A percentile compares a stretch with the other conserved stretches of the same genome.
phyloP scores from a whole-genome alignment of 92 coral and sea anemone genomes.

The Meandrina meandrites region DNA sequence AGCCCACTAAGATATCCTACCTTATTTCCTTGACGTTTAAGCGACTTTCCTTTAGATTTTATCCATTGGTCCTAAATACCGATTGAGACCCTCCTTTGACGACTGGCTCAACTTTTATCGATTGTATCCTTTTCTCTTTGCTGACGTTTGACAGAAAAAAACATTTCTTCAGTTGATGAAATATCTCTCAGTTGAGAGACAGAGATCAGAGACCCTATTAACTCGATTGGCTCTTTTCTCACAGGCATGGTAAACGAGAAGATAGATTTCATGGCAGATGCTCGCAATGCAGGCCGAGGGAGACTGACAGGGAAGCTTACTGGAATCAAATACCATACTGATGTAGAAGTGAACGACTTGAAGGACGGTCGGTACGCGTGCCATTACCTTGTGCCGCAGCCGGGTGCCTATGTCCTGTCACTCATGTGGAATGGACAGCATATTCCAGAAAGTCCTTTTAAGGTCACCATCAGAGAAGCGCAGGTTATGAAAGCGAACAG shows the following conservation, averaged over 20 bases:
- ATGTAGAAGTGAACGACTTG: constrained; percentile 74
- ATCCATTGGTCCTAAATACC: no score
- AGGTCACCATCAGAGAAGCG: constrained; percentile 79
- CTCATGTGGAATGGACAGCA: constrained; percentile 85
- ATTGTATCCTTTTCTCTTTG: no score
- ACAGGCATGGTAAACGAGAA: constrained; percentile 81
- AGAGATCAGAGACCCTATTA: neutral
- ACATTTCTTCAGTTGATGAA: no score
- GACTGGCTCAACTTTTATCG: no score
- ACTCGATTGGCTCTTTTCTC: neutral
- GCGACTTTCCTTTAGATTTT: no score
- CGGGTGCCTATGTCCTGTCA: constrained; percentile 89
- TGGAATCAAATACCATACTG: constrained; percentile 80
- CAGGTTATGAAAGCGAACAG: constrained; percentile 54
- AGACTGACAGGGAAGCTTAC: constrained; percentile 75
- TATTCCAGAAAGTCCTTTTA: constrained; percentile 86
- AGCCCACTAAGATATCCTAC: no score
- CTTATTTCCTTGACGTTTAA: no score
- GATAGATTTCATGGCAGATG: constrained; percentile 80
- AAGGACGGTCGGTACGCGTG: constrained; percentile 81
- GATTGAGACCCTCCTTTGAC: no score
- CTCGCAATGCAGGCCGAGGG: constrained; percentile 83
- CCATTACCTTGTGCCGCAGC: constrained; percentile 74
- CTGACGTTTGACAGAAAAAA: no score
- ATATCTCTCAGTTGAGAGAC: no score